phyloP scores from a whole-genome alignment of 2,888 invertebrate species.

The Papilio elwesi region DNA sequence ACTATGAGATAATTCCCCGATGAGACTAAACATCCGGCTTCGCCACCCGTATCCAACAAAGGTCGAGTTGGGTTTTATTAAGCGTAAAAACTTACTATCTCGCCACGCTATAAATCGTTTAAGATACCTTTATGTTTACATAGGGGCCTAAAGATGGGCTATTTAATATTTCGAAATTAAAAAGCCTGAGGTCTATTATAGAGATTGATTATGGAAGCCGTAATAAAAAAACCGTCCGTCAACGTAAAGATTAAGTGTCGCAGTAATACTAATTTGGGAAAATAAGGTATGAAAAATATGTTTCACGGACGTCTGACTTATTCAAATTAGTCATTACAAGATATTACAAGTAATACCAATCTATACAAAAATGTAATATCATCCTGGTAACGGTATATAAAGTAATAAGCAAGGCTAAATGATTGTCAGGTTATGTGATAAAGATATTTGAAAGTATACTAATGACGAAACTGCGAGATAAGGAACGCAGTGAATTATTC shows the following conservation, averaged over 20 bases:
- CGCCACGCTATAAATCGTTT: conserved; percentile 38
- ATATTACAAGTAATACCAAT: not conserved
- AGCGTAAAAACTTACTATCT: conserved; percentile 38
- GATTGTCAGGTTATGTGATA: conserved; percentile 38
- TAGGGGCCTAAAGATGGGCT: conserved; percentile 24
- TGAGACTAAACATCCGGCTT: conserved; percentile 60
- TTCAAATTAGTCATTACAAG: not conserved
- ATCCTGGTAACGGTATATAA: conserved; percentile 5
- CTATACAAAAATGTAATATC: not conserved
- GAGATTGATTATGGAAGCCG: not conserved
- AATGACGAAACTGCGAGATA: conserved; percentile 41
- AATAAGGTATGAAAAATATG: not conserved
- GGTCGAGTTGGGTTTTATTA: conserved; percentile 34
- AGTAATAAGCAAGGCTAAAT: conserved; percentile 36
- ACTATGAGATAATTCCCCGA: conserved; percentile 60
- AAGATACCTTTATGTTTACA: conserved; percentile 39
- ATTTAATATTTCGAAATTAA: not conserved
- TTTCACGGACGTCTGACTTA: not conserved
- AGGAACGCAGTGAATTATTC: conserved; percentile 47
- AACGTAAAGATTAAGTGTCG: too few relatives aligned
- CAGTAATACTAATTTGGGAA: too few relatives aligned
- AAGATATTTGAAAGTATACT: conserved; percentile 42
- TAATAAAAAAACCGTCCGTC: not conserved
- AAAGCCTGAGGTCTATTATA: not conserved
- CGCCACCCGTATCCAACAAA: conserved; percentile 59